phyloP scores from a whole-genome alignment of 2,797 vertebrate species.

The Bufotes viridis region DNA sequence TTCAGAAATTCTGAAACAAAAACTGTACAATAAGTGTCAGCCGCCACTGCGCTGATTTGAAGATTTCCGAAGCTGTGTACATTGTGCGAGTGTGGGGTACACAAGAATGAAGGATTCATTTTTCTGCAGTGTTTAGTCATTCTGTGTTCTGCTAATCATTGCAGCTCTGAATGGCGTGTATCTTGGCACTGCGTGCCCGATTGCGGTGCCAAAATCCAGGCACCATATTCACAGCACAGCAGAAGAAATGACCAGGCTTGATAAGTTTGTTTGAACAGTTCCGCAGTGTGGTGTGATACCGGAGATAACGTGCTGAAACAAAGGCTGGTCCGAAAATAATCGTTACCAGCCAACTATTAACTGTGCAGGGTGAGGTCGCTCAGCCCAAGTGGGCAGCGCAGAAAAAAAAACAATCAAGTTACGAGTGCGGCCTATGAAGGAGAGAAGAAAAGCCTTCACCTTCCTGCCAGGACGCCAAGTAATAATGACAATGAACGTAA shows the following conservation, averaged over 20 bases:
- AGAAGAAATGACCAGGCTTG: constrained; percentile 19
- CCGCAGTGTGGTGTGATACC: constrained; percentile 34
- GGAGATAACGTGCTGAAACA: constrained; percentile 41
- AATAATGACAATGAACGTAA: constrained; percentile 22
- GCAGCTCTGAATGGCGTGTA: constrained; percentile 2
- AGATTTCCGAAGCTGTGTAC: too few species aligned
- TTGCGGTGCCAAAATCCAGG: constrained; percentile 17
- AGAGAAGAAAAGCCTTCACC: constrained; percentile 6
- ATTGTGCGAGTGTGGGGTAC: not conserved
- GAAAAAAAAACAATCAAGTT: constrained; percentile 21
- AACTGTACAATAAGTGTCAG: not conserved
- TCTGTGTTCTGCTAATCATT: not conserved
- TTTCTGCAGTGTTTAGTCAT: not conserved
- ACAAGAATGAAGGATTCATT: not conserved
- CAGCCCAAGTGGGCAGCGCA: not conserved
- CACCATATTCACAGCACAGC: constrained; percentile 45
- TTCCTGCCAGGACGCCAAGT: constrained; percentile 20
- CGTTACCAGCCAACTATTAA: not conserved
- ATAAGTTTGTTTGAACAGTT: constrained; percentile 60
- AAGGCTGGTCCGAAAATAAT: constrained; percentile 37
- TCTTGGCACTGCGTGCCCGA: constrained; percentile 14
- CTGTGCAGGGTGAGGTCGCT: constrained; percentile 42
- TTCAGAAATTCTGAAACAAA: not conserved
- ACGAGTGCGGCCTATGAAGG: not conserved
- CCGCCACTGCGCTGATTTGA: not conserved